phyloP scores from a whole-genome alignment of 2,113 vertebrate species.

The Myotis yumanensis region DNA sequence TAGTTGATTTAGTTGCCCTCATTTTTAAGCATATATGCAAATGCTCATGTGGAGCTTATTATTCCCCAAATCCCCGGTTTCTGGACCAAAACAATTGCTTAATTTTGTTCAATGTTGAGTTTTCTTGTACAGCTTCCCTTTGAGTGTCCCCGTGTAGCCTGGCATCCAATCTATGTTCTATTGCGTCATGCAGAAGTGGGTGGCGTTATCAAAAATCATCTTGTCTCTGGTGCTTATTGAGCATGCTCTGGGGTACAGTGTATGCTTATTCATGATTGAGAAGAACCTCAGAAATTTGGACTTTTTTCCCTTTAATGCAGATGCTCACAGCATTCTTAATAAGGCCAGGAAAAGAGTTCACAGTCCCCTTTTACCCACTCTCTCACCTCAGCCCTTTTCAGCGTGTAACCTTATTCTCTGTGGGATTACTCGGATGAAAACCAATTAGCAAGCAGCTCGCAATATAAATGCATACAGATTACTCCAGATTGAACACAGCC shows the following conservation, averaged over 20 bases:
- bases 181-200: conserved; percentile 55
- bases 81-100: conserved; percentile 41
- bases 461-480: conserved; percentile 87
- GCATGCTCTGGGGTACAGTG: conserved; percentile 55
- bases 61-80: conserved; percentile 11
- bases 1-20: background rate
- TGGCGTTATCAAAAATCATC: conserved; percentile 57
- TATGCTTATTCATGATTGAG: conserved; percentile 76
- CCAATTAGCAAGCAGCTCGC: conserved; percentile 86
- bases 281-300: conserved; percentile 78
- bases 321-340: conserved; percentile 85
- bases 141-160: background rate
- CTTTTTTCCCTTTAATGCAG: conserved; percentile 76
- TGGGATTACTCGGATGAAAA: conserved; percentile 88
- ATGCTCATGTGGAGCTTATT: background rate
- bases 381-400: conserved; percentile 87
- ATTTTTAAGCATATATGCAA: conserved; percentile 49
- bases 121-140: background rate
- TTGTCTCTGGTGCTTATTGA: conserved; percentile 52
- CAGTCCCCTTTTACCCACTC: conserved; percentile 83
- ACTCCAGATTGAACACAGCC: conserved; percentile 83
- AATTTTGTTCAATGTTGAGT: conserved; percentile 49
- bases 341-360: conserved; percentile 84
- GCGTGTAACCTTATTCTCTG: conserved; percentile 87
- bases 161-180: background rate